Percentiles rank a stretch among this genome's conserved stretches.
Conservation (phyloP, 2,888 invertebrate genomes). For the Drosophila lacicola region DNA sequence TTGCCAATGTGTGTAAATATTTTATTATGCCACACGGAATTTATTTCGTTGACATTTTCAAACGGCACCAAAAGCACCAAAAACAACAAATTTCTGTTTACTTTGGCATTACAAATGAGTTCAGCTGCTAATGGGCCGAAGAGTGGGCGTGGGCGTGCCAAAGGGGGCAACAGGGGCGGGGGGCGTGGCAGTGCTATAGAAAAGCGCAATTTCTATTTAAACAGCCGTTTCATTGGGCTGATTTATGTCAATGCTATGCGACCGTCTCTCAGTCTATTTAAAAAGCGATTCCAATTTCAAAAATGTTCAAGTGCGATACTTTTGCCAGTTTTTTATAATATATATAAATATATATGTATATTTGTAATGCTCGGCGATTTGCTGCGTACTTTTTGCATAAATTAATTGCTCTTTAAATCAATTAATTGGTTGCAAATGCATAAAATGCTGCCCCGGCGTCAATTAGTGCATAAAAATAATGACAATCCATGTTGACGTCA, state of each 20-base stretch:
- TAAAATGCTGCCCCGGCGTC: conserved; percentile 32
- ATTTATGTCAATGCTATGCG: conserved; percentile 65
- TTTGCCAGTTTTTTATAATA: conserved; percentile 1
- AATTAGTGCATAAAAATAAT: conserved; percentile 57
- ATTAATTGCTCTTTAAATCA: conserved; percentile 64
- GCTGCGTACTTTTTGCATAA: conserved; percentile 18
- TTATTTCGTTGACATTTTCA: conserved; percentile 66
- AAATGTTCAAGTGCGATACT: conserved; percentile 26
- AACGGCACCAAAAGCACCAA: conserved; percentile 29
- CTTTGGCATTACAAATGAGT: conserved; percentile 70
- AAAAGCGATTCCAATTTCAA: conserved; percentile 27
- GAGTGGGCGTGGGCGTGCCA: background rate
- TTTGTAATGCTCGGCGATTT: background rate
- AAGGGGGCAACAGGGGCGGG: too few species aligned
- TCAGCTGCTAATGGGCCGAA: conserved; percentile 55
- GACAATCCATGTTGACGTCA: conserved; percentile 54
- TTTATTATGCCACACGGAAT: conserved; percentile 61
- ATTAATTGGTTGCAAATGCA: conserved; percentile 41
- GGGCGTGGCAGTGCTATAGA: conserved; percentile 23
- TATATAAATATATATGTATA: conserved; percentile 1
- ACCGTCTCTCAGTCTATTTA: conserved; percentile 18
- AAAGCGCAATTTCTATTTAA: conserved; percentile 76
- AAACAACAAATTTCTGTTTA: conserved; percentile 47
- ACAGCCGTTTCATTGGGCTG: conserved; percentile 61
- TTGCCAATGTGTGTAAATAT: conserved; percentile 64